Evolutionary conservation across 2,888 invertebrate species (phyloP), one percentile per base, ranked within the genome.

Genomic region (Leucoptera coffeella): DNA sequence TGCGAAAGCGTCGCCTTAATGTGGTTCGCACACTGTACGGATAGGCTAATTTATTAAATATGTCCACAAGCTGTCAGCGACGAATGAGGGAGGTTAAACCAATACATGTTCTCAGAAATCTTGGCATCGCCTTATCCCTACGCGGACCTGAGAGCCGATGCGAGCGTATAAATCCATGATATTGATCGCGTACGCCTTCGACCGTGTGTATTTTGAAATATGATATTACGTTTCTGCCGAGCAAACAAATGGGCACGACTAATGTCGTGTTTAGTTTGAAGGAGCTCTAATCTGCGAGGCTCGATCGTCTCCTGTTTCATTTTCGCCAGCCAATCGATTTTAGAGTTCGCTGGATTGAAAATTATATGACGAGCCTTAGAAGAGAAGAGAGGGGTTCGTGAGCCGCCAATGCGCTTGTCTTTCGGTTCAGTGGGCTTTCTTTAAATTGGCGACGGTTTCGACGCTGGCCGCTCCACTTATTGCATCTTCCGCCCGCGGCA

Each of bases 391-490:
- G 17, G 9, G 6, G 17, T 6, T 17, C 6, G 17, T 56, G 62
- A 61, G 65, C 69, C 67, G 59, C 65, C 71, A 67, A 64, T 72
- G 65, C 69, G 69, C 71, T 71, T 71, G 67, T 65, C 69, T 72
- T 71, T 65, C 72, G 59, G 69, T 71, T 72, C 72, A 72, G 50
- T 72, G 71, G 64, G 69, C 65, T 72, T 72, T 71, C 72, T 72
- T 72, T 71, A 71, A 72, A 72, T 72, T 71, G 71, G 64, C 67
- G 67, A 64, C 57, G 64, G 64, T 57, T 55, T 49, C 47, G 54
- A 41, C 47, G 54, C 60, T 60, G 54, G 56, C 56, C 65, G 60
- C 59, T 52, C 60, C 51, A 54, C 61, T 65, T 65, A 67, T 67
- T 67, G 64, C 67, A 59, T 56, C 64, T 56, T 55, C 54, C 50